These are phyloP conservation scores for Koerneria pararmatus DNA, from an alignment of 2,888 invertebrate genomes.

Conservation along the genomic window DNA sequence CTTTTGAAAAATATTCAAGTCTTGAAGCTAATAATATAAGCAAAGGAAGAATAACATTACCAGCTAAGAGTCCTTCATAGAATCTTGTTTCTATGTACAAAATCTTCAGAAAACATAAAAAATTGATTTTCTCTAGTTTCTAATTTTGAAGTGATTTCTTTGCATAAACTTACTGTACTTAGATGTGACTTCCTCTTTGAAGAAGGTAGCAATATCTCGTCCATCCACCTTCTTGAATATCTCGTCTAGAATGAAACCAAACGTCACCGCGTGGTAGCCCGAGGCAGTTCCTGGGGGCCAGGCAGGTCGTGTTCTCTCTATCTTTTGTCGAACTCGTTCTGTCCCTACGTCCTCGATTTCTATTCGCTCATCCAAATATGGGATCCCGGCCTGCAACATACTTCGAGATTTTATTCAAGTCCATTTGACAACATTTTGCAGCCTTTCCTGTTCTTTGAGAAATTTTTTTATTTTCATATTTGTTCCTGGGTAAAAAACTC, in stretches of 20 bases:
- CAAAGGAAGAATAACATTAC: no score
- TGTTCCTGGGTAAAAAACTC: not conserved
- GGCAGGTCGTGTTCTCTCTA: conserved; percentile 58
- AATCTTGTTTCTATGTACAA: no score
- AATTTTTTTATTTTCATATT: not conserved
- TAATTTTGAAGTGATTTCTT: no score
- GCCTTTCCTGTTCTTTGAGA: conserved; percentile 1
- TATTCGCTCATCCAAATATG: conserved; percentile 55
- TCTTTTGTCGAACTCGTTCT: conserved; percentile 48
- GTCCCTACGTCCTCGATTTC: conserved; percentile 47
- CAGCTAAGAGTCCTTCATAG: no score
- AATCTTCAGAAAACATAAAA: no score
- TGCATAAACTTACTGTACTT: conserved; percentile 32
- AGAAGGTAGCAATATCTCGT: conserved; percentile 44
- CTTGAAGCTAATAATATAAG: no score
- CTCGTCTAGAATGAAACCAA: conserved; percentile 55
- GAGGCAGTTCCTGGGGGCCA: conserved; percentile 58
- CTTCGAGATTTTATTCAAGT: not conserved
- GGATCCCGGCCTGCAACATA: conserved; percentile 59
- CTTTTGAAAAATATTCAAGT: no score
- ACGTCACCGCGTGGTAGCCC: conserved; percentile 61
- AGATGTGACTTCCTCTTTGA: conserved; percentile 54
- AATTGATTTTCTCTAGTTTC: no score
- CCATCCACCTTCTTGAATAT: conserved; percentile 40
- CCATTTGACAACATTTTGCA: not conserved